A percentile compares a stretch with the other conserved stretches of the same genome.
phyloP scores from a whole-genome alignment of 1,140 invertebrate species.

The Stenopsyche tienmushanensis region DNA sequence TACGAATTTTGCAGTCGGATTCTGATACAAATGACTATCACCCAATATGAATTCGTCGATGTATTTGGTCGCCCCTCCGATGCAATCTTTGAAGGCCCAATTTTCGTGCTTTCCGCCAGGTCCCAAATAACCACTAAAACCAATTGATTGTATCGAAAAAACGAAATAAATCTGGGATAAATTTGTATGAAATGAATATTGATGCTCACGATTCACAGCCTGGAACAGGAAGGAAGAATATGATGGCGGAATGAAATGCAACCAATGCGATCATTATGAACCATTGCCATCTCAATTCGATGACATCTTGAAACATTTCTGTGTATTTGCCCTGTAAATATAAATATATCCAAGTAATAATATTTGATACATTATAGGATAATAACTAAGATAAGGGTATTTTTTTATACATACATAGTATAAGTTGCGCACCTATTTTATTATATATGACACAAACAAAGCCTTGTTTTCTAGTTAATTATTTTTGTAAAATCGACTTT shows the following conservation, averaged over 20 bases:
- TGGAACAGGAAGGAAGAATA: slow-evolving; percentile 69
- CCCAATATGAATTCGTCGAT: slow-evolving; percentile 73
- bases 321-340: too few species aligned
- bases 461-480: too few species aligned
- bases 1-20: slow-evolving; percentile 63
- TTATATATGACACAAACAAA: too few species aligned
- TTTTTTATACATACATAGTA: too few species aligned
- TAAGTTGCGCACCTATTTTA: too few species aligned
- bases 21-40: slow-evolving; percentile 67
- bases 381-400: too few species aligned
- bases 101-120: slow-evolving; percentile 75
- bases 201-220: slow-evolving; percentile 75
- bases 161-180: slow-evolving; percentile 5
- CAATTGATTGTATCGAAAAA: too few species aligned
- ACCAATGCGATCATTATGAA: slow-evolving; percentile 64
- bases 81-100: slow-evolving; percentile 68
- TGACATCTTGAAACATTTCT: slow-evolving; percentile 57
- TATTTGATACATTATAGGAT: too few species aligned
- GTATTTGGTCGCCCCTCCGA: slow-evolving; percentile 79
- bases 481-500: too few species aligned
- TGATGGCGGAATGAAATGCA: slow-evolving; percentile 64
- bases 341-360: too few species aligned
- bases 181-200: background rate
- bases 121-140: slow-evolving; percentile 87
- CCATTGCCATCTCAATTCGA: slow-evolving; percentile 66